Evolutionary conservation across 2,113 vertebrate species (phyloP).

Genomic region (Vombatus ursinus): DNA sequence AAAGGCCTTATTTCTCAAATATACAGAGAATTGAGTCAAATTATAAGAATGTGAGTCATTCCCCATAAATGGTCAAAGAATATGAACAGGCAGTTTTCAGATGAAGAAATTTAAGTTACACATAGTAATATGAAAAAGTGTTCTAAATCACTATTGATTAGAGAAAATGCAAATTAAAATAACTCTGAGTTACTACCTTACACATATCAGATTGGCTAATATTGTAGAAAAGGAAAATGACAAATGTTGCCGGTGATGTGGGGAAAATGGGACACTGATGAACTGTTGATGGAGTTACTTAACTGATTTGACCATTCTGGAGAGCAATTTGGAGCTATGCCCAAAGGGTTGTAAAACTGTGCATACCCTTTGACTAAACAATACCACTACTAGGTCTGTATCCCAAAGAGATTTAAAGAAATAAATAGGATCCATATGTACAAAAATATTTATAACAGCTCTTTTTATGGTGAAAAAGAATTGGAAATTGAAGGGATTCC

Average conservation of each 20-base stretch:
- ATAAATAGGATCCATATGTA: not conserved
- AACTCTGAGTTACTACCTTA: not conserved
- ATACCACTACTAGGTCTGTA: not conserved
- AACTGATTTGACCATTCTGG: not conserved
- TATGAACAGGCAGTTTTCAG: not conserved
- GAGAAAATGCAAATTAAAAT: not conserved
- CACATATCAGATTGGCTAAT: not conserved
- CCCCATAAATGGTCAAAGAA: not conserved
- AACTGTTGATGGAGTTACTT: not conserved
- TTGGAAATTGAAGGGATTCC: not conserved
- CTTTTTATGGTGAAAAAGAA: not conserved
- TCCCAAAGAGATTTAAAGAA: no score
- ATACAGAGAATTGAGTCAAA: not conserved
- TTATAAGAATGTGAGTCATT: not conserved
- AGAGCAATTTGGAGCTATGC: not conserved
- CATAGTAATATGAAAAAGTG: not conserved
- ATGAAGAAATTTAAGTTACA: not conserved
- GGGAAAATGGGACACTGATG: not conserved
- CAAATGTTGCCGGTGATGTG: not conserved
- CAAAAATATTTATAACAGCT: not conserved
- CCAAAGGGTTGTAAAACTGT: not conserved
- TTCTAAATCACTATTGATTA: not conserved
- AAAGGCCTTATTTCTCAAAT: not conserved
- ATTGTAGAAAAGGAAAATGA: not conserved
- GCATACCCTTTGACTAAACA: not conserved